These are phyloP conservation scores for Glossosoma conforme DNA, from an alignment of 1,140 invertebrate species.

Conservation along the genomic window DNA sequence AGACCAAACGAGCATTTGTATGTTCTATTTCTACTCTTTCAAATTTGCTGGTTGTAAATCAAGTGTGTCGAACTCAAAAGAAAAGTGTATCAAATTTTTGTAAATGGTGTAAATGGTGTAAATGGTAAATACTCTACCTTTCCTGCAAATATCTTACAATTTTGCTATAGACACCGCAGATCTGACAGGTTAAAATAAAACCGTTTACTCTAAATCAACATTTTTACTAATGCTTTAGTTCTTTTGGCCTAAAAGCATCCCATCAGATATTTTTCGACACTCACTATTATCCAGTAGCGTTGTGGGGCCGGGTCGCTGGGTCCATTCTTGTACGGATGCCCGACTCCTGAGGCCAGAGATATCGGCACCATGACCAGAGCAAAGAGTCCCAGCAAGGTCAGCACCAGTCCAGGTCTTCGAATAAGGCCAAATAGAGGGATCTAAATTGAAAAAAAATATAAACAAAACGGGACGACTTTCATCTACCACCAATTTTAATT, in stretches of 20 bases:
- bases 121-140: neutral
- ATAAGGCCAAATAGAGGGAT: conserved; percentile 21
- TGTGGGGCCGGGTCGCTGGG: conserved; percentile 19
- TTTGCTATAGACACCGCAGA: too few species aligned
- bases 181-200: neutral
- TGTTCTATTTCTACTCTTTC: too few species aligned
- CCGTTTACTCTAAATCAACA: neutral
- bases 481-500: too few species aligned
- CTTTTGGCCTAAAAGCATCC: too few species aligned
- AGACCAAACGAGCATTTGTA: too few species aligned
- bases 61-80: too few species aligned
- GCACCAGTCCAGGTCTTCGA: conserved; percentile 14
- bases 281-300: conserved; percentile 30
- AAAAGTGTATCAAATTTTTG: too few species aligned
- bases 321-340: conserved; percentile 21
- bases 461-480: too few species aligned
- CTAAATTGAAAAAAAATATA: conserved; percentile 10
- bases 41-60: too few species aligned
- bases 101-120: neutral
- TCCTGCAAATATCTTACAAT: neutral
- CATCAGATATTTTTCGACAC: neutral
- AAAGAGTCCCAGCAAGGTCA: conserved; percentile 12
- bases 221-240: neutral
- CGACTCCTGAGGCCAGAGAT: conserved; percentile 12
- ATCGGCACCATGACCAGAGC: conserved; percentile 19